Evolutionary conservation across 2,113 vertebrate species (phyloP), one percentile per base, ranked within the genome.

Genomic region (Prunella fulvescens): DNA sequence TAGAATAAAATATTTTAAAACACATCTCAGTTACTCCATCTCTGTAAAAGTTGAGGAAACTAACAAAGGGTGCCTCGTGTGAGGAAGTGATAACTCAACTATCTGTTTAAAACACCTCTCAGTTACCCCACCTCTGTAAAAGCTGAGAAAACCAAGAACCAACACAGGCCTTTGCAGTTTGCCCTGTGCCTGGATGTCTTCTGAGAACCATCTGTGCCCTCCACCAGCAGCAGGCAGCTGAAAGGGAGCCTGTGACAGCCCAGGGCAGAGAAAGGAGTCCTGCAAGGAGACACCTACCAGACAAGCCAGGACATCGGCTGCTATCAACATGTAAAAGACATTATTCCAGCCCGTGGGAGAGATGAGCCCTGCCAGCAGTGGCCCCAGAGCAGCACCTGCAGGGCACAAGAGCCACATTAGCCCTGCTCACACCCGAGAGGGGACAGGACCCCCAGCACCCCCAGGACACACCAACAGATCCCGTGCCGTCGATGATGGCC

Each of bases 271-370:
- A 65, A 80, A 54, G 6, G 3, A 74, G 19, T n/a, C 47, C 77
- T 3, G 2, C 42, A 0, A 17, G 51, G 62, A 48, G 50, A 25
- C 45, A 96, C 98, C 95, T 91, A 99, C 99, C 98, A 99, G 95
- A 92, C 99, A 99, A 72, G 99, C 99, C 50, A 99, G 91, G 74
- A 99, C 1, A 0, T 99, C 99, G 0, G 99, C 98, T 4, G 98
- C 94, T 80, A 99, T 99, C 76, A 99, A 92, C 99, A 99, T 99
- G 97, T 99, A 99, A 97, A 99, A 99, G 61, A 99, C 99, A 0
- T 99, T 99, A 89, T 99, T 99, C 99, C 99, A 99, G 76, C 99
- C 98, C 0, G 97, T 98, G 53, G 98, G 98, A 17, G 99, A 99
- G 65, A 99, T 99, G 58, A 99, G 48, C 2, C 99, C 99, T 0